phyloP scores from a whole-genome alignment of 1,140 invertebrate species.

The Platorchestia sp. region DNA sequence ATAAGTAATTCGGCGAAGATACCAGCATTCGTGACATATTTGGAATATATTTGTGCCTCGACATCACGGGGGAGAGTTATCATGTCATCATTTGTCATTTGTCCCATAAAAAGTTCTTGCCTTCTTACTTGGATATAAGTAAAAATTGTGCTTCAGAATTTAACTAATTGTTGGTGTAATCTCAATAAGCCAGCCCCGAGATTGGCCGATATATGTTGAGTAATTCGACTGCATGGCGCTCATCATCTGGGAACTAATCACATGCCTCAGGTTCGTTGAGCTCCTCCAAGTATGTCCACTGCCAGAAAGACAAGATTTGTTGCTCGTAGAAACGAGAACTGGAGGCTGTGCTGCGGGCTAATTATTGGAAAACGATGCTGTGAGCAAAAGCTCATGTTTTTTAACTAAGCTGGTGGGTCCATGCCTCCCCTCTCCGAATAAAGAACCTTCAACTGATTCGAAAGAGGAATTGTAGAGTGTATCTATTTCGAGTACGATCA shows the following conservation, averaged over 20 bases:
- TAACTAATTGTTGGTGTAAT: not conserved
- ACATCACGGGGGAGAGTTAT: too few relatives aligned
- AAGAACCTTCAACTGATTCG: not conserved
- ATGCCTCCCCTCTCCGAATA: not conserved
- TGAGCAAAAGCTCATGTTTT: constrained; percentile 17
- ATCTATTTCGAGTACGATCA: not conserved
- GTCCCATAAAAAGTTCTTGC: too few relatives aligned
- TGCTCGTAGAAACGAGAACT: constrained; percentile 12
- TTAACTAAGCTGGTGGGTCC: not conserved
- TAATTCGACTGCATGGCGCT: not conserved
- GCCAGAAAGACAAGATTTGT: not conserved
- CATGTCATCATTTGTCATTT: too few relatives aligned
- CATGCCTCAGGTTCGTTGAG: not conserved
- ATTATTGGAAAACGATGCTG: constrained; percentile 48
- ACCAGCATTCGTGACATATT: too few relatives aligned
- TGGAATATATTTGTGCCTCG: too few relatives aligned
- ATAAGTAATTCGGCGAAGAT: not conserved
- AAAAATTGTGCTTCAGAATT: not conserved
- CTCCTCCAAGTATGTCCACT: not conserved
- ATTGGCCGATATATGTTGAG: not conserved
- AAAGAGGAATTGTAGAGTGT: not conserved
- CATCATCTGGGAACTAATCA: not conserved
- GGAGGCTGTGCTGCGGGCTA: constrained; percentile 11
- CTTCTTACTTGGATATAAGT: too few relatives aligned
- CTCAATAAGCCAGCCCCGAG: not conserved